These are phyloP conservation scores for Seira ritae DNA, from an alignment of 2,888 invertebrate species.

Conservation along the genomic window DNA sequence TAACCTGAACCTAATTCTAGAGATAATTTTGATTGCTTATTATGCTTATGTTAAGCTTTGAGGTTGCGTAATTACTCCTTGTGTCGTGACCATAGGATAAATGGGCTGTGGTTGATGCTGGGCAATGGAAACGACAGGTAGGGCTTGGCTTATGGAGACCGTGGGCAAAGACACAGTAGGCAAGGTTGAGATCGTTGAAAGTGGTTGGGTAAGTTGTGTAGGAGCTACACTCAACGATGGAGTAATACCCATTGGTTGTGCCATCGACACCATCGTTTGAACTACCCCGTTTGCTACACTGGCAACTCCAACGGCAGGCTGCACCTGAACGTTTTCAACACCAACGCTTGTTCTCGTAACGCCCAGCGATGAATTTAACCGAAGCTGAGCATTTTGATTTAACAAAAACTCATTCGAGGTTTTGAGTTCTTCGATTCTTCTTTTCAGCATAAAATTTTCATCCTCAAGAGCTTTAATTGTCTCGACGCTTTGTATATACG, in stretches of 20 bases:
- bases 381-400: slow-evolving; percentile 85
- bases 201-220: slow-evolving; percentile 67
- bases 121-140: slow-evolving; percentile 69
- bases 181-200: slow-evolving; percentile 70
- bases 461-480: slow-evolving; percentile 78
- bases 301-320: slow-evolving; percentile 62
- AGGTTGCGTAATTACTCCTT: slow-evolving; percentile 64
- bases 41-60: slow-evolving; percentile 47
- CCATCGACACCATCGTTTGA: slow-evolving; percentile 69
- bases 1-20: too few relatives aligned
- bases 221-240: slow-evolving; percentile 66
- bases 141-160: slow-evolving; percentile 69
- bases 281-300: slow-evolving; percentile 65
- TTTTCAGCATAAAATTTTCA: slow-evolving; percentile 82
- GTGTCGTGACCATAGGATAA: slow-evolving; percentile 70
- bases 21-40: too few relatives aligned
- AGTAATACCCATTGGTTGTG: slow-evolving; percentile 70
- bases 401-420: slow-evolving; percentile 87
- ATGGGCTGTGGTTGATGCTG: slow-evolving; percentile 66
- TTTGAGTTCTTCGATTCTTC: slow-evolving; percentile 83
- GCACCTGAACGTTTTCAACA: slow-evolving; percentile 63
- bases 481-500: slow-evolving; percentile 37
- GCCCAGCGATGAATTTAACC: slow-evolving; percentile 76
- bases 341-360: slow-evolving; percentile 63
- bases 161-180: slow-evolving; percentile 69